These are phyloP conservation scores for Ploceus nigricollis DNA, from an alignment of 2,113 vertebrate genomes.

Conservation along the genomic window DNA sequence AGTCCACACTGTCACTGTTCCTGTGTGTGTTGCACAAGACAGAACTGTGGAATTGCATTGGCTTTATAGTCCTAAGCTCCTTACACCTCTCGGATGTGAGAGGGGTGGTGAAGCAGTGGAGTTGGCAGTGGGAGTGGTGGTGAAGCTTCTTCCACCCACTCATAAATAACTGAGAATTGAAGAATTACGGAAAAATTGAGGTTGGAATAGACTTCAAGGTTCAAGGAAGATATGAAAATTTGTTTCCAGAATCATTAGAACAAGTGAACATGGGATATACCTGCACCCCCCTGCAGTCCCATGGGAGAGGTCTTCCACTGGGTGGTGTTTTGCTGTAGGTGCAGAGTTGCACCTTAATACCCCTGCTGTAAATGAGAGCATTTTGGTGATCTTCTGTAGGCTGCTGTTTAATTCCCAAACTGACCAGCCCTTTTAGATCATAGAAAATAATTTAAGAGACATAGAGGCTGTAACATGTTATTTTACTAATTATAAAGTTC, in stretches of 20 bases:
- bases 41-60: not conserved
- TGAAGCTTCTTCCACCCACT: not conserved
- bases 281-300: not conserved
- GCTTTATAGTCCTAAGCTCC: not conserved
- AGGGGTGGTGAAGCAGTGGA: not conserved
- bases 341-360: not conserved
- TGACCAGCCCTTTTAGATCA: not conserved
- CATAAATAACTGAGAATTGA: not conserved
- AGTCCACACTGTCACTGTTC: not conserved
- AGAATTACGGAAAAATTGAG: not conserved
- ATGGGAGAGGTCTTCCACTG: not conserved
- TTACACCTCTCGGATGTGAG: not conserved
- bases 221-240: not conserved
- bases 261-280: not conserved
- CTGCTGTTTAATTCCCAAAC: not conserved
- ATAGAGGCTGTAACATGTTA: not conserved
- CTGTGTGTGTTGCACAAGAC: rapidly evolving
- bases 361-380: not conserved
- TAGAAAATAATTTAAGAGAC: not conserved
- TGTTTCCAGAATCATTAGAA: not conserved
- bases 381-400: not conserved
- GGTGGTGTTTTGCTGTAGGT: not conserved
- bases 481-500: not conserved
- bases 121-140: not conserved
- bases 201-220: not conserved